Conservation (phyloP, 2,888 invertebrate species). For the Nemurella pictetii region DNA sequence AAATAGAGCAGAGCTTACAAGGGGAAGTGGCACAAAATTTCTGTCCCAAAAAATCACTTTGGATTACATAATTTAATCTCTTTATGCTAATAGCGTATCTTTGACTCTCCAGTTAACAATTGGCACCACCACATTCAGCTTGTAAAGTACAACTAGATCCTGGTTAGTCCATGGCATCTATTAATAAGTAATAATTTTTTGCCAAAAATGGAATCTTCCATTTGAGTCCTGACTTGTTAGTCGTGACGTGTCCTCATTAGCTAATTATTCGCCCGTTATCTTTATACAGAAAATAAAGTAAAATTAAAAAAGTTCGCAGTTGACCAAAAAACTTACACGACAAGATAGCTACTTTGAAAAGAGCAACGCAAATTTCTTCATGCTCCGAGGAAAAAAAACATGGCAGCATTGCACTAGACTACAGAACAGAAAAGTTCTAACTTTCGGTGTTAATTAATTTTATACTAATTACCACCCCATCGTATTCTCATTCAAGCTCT, state of each 20-base stretch:
- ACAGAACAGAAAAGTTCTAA: slow-evolving; percentile 21
- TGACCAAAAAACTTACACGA: not conserved
- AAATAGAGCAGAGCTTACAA: no score
- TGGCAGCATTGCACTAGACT: not conserved
- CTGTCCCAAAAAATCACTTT: no score
- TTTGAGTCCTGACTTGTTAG: no score
- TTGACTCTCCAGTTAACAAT: no score
- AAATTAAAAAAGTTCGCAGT: not conserved
- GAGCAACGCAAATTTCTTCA: not conserved
- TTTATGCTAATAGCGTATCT: no score
- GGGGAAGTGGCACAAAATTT: no score
- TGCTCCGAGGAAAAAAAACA: slow-evolving; percentile 10
- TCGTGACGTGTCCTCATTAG: not conserved
- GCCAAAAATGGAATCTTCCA: no score
- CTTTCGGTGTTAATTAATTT: slow-evolving; percentile 39
- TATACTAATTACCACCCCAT: slow-evolving; percentile 37
- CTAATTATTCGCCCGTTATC: not conserved
- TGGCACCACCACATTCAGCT: no score
- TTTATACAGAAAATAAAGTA: not conserved
- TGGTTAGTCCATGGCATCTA: no score
- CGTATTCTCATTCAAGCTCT: slow-evolving; percentile 13
- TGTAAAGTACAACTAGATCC: no score
- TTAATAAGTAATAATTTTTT: no score
- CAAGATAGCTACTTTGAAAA: not conserved
- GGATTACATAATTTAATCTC: no score